Percentiles rank a stretch among this genome's conserved stretches.
phyloP scores from a whole-genome alignment of 2,113 vertebrate genomes.

The Pionites leucogaster region DNA sequence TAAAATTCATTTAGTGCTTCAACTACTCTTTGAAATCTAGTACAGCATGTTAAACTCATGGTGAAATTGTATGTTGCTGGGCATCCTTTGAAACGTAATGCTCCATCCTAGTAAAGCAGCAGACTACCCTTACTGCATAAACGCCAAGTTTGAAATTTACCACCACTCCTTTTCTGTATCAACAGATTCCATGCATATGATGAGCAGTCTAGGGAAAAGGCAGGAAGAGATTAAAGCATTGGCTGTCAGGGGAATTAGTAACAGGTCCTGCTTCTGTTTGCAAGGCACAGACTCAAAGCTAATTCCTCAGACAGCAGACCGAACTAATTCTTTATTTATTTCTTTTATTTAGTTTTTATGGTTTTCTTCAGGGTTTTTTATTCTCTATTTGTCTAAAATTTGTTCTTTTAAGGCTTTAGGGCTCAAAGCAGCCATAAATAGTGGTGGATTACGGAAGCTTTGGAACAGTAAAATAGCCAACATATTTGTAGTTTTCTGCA shows the following conservation, averaged over 20 bases:
- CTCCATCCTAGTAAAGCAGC: background rate
- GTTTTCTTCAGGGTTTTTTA: background rate
- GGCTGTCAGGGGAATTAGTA: slow-evolving; percentile 27
- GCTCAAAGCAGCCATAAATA: background rate
- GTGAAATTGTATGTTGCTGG: slow-evolving; percentile 36
- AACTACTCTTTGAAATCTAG: slow-evolving; percentile 52
- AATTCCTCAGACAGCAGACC: background rate
- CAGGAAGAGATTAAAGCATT: slow-evolving; percentile 50
- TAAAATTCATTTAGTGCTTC: slow-evolving; percentile 50
- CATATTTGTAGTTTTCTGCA: background rate
- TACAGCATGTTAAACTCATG: background rate
- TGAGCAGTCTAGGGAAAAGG: slow-evolving; percentile 14
- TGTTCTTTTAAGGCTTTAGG: background rate
- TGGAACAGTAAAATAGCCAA: background rate
- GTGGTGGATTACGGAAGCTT: background rate
- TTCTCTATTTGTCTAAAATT: background rate
- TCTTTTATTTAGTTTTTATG: background rate
- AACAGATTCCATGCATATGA: slow-evolving; percentile 37
- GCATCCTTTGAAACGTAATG: slow-evolving; percentile 54
- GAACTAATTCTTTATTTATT: background rate
- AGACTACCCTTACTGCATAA: slow-evolving; percentile 34
- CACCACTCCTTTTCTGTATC: background rate
- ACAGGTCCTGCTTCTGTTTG: slow-evolving; percentile 29
- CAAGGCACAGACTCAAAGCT: background rate
- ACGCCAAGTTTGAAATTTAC: slow-evolving; percentile 25